phyloP scores from a whole-genome alignment of 2,797 vertebrate genomes.

The Sphaeramia orbicularis region DNA sequence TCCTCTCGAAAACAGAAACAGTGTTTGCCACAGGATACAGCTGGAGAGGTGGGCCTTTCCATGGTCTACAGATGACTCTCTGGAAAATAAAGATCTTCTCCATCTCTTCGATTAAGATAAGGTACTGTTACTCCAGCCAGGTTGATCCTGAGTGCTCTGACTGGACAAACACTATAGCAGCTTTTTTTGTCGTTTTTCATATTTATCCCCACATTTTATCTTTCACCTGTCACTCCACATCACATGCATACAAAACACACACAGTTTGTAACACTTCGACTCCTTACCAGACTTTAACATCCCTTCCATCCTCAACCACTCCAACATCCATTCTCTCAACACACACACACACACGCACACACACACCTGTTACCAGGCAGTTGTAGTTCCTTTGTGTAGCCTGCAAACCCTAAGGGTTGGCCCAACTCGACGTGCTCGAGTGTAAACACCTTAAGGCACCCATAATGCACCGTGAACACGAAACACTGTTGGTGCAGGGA shows the following conservation, averaged over 20 bases:
- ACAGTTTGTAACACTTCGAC: constrained; percentile 60
- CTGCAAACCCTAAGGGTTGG: constrained; percentile 75
- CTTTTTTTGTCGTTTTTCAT: constrained; percentile 77
- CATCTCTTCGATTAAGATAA: constrained; percentile 69
- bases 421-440: constrained; percentile 73
- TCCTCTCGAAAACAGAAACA: constrained; percentile 65
- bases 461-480: constrained; percentile 84
- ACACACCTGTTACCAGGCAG: constrained; percentile 79
- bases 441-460: constrained; percentile 90
- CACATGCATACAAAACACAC: constrained; percentile 29
- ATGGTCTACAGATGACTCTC: constrained; percentile 73
- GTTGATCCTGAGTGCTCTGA: constrained; percentile 88
- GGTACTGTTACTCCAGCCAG: constrained; percentile 82
- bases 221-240: constrained; percentile 48
- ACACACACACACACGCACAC: constrained; percentile 5
- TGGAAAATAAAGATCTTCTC: constrained; percentile 72
- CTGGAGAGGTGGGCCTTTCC: constrained; percentile 82
- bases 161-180: constrained; percentile 89
- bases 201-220: constrained; percentile 63
- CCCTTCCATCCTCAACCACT: constrained; percentile 10
- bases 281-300: constrained; percentile 39
- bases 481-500: constrained; percentile 79
- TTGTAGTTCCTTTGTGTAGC: constrained; percentile 82
- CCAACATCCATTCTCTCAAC: constrained; percentile 12
- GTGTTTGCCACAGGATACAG: constrained; percentile 72